Conservation (phyloP, 2,888 invertebrate genomes). For the Agrotis puta region DNA sequence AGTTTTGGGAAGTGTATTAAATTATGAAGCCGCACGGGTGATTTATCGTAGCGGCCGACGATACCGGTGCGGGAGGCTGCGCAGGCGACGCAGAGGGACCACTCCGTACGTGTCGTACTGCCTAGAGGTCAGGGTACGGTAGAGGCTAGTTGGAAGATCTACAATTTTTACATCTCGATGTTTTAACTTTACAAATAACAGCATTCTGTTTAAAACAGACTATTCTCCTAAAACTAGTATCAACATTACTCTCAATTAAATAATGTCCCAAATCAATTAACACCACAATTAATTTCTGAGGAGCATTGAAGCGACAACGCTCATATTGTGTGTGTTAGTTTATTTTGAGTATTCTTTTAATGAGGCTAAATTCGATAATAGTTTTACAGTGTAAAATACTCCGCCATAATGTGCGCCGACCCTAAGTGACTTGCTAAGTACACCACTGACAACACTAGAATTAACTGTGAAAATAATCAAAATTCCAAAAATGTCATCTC, state of each 20-base stretch:
- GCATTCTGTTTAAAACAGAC: neutral
- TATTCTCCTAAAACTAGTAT: neutral
- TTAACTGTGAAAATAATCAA: neutral
- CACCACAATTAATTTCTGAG: no score
- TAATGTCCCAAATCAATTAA: no score
- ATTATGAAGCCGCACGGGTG: constrained; percentile 65
- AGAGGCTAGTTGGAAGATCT: neutral
- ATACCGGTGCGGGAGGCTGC: constrained; percentile 38
- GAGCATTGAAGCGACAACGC: no score
- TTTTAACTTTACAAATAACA: neutral
- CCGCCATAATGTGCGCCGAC: no score
- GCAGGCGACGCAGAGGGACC: constrained; percentile 12
- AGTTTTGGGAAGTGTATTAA: constrained; percentile 67
- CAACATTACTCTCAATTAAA: no score
- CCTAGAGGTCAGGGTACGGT: neutral
- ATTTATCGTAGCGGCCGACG: constrained; percentile 64
- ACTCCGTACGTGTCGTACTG: neutral
- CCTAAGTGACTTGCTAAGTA: no score
- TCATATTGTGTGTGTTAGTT: no score
- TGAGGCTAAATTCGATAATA: no score
- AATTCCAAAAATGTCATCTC: neutral
- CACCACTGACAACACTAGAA: neutral
- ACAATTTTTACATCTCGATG: neutral
- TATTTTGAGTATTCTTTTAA: no score
- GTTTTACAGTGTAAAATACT: no score